Conservation (phyloP, 2,888 invertebrate species). For the Monopis laevigella region DNA sequence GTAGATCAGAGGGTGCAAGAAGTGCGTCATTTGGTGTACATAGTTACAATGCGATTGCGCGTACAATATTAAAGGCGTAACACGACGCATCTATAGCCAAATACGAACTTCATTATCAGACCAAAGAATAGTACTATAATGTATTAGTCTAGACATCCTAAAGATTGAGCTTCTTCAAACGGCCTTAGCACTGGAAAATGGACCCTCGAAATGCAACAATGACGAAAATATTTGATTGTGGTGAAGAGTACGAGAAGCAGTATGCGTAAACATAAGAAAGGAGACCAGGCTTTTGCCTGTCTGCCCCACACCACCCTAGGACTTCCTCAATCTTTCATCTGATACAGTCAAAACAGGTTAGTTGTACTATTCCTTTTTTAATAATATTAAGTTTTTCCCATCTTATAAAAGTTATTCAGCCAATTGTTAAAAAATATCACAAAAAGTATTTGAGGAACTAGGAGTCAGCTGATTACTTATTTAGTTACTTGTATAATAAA, state of each 20-base stretch:
- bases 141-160: slow-evolving; percentile 42
- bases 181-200: slow-evolving; percentile 63
- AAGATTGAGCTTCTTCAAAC: slow-evolving; percentile 55
- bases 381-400: slow-evolving; percentile 10
- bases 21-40: slow-evolving; percentile 57
- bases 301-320: slow-evolving; percentile 49
- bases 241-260: slow-evolving; percentile 50
- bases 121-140: slow-evolving; percentile 59
- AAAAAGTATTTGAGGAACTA: too few species aligned
- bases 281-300: slow-evolving; percentile 58
- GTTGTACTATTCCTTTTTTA: slow-evolving; percentile 5
- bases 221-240: slow-evolving; percentile 52
- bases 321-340: slow-evolving; percentile 44
- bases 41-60: slow-evolving; percentile 62
- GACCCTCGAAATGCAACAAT: slow-evolving; percentile 56
- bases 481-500: too few species aligned
- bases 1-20: slow-evolving; percentile 55
- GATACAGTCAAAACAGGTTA: slow-evolving; percentile 45
- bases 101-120: slow-evolving; percentile 48
- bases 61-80: slow-evolving; percentile 44
- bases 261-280: slow-evolving; percentile 65
- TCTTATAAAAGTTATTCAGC: slow-evolving; percentile 10
- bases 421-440: too few species aligned
- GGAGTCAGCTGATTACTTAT: too few species aligned
- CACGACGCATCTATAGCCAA: slow-evolving; percentile 18